Conservation (phyloP, 2,113 vertebrate genomes). For the Nycticebus coucang region DNA sequence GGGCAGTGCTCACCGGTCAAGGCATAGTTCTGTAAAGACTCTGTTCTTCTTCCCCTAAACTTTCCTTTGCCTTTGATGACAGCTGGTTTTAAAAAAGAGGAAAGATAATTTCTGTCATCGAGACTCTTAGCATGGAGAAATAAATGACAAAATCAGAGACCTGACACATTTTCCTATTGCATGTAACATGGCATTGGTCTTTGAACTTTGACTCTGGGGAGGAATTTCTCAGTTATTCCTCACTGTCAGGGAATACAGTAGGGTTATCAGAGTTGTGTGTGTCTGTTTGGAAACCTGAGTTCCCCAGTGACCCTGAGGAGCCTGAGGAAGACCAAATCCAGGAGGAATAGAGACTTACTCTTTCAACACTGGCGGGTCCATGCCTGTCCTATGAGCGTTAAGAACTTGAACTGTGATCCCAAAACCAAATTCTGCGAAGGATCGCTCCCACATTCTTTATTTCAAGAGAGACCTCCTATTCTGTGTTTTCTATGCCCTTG, state of each 20-base stretch:
- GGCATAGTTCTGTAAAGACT: not conserved
- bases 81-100: slow-evolving; percentile 5
- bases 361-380: not conserved
- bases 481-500: not conserved
- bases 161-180: not conserved
- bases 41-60: not conserved
- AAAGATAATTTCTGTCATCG: not conserved
- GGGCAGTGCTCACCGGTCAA: not conserved
- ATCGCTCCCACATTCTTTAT: not conserved
- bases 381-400: not conserved
- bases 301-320: not conserved
- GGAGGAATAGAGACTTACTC: not conserved
- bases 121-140: not conserved
- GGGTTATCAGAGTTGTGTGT: not conserved
- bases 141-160: not conserved
- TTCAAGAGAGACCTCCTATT: not conserved
- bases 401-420: slow-evolving; percentile 27
- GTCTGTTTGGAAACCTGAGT: not conserved
- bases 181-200: not conserved
- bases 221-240: not conserved
- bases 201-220: slow-evolving; percentile 1
- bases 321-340: not conserved
- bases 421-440: slow-evolving; percentile 14
- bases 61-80: slow-evolving; percentile 10
- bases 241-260: not conserved